These are phyloP conservation scores for Clytia hemisphaerica DNA, from an alignment of 30 jellyfish, hydroid and myxozoan species.

Conservation along the genomic window DNA sequence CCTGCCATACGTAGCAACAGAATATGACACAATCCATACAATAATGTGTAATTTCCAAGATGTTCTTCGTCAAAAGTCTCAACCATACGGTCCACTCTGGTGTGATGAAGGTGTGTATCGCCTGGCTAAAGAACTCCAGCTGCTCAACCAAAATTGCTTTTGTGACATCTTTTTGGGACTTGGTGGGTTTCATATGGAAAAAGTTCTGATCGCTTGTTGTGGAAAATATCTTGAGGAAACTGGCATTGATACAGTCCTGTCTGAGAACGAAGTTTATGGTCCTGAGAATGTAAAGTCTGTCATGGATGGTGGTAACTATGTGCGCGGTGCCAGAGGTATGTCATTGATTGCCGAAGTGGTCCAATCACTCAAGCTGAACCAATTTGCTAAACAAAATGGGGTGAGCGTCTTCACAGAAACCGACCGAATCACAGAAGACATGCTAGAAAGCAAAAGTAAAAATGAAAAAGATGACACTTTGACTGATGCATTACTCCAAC, in stretches of 20 bases:
- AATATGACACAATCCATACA: too few species aligned
- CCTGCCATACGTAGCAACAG: too few species aligned
- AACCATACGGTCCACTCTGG: constrained; percentile 3
- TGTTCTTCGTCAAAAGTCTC: constrained; percentile 9
- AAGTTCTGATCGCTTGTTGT: constrained; percentile 12
- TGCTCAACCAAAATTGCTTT: constrained; percentile 8
- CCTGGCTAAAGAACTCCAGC: constrained; percentile 20
- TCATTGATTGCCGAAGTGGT: constrained; percentile 17
- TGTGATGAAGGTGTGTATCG: constrained; percentile 31
- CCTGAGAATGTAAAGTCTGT: constrained; percentile 15
- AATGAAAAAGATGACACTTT: too few species aligned
- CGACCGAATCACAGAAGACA: too few species aligned
- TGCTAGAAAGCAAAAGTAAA: too few species aligned
- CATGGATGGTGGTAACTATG: constrained; percentile 31
- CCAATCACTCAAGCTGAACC: too few species aligned
- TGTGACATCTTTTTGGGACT: constrained; percentile 15
- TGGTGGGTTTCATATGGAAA: constrained; percentile 23
- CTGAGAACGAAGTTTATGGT: constrained; percentile 19
- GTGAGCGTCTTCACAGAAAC: too few species aligned
- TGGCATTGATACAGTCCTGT: constrained; percentile 17
- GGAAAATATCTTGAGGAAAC: constrained; percentile 22
- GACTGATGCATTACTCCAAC: too few species aligned
- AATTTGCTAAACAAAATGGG: too few species aligned
- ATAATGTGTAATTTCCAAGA: constrained; percentile 9
- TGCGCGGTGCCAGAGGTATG: constrained; percentile 29